These are phyloP conservation scores for Cyprinodon variegatus DNA, from an alignment of 2,113 vertebrate genomes.

Conservation along the genomic window DNA sequence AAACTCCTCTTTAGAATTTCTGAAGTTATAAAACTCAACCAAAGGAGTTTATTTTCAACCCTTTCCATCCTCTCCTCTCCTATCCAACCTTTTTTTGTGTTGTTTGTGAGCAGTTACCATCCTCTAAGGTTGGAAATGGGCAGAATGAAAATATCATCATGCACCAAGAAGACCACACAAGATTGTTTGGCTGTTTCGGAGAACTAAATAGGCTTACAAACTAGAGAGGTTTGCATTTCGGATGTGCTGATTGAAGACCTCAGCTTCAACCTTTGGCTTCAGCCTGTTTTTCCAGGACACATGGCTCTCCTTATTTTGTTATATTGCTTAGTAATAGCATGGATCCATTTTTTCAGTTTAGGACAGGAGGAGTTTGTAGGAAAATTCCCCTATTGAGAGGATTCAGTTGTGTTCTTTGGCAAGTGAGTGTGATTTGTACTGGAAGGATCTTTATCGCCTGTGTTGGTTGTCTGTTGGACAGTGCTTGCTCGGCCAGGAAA, in stretches of 20 bases:
- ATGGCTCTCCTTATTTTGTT: slow-evolving; percentile 10
- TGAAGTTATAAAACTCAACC: background rate
- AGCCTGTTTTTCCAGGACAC: slow-evolving; percentile 36
- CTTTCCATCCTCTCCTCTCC: too few relatives aligned
- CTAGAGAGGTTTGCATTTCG: background rate
- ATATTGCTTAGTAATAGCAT: slow-evolving; percentile 36
- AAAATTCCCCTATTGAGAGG: slow-evolving; percentile 64
- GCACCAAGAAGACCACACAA: background rate
- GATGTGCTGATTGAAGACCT: background rate
- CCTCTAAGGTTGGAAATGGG: background rate
- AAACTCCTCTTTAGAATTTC: too few relatives aligned
- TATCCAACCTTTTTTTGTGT: background rate
- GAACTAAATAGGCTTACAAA: background rate
- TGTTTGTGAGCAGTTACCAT: background rate
- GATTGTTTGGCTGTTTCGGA: background rate
- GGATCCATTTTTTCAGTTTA: slow-evolving; percentile 35
- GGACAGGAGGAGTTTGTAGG: slow-evolving; percentile 25
- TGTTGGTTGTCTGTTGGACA: slow-evolving; percentile 69
- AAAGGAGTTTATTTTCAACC: background rate
- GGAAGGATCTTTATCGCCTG: slow-evolving; percentile 65
- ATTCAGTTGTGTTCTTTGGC: slow-evolving; percentile 70
- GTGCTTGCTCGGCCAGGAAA: slow-evolving; percentile 59
- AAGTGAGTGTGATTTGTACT: slow-evolving; percentile 56
- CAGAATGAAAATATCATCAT: background rate
- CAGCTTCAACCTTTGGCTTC: slow-evolving; percentile 47